Percentiles rank a stretch among this genome's conserved stretches.
Evolutionary conservation across 2,797 vertebrate genomes (phyloP).

Genomic region (Apodemus agrarius): DNA sequence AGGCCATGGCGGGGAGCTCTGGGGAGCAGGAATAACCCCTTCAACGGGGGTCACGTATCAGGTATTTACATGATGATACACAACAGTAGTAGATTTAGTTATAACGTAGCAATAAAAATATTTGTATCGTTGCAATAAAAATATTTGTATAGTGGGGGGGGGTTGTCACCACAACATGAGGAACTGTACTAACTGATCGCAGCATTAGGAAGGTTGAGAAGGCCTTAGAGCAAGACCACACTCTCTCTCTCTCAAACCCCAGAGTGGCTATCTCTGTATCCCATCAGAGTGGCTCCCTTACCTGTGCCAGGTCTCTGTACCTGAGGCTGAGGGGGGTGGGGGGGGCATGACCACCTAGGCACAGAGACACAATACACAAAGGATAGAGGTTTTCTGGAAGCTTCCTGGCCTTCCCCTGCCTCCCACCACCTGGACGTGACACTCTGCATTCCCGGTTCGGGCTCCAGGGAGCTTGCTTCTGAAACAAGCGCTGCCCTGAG

Average conservation of each 20-base stretch:
- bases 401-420: background rate
- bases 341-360: background rate
- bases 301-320: background rate
- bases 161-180: background rate
- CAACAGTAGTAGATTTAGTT: background rate
- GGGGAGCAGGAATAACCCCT: too few relatives aligned
- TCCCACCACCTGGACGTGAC: background rate
- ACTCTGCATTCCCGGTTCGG: background rate
- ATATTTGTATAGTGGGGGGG: background rate
- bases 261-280: background rate
- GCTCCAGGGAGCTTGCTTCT: background rate
- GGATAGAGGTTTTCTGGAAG: background rate
- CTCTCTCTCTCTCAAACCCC: background rate
- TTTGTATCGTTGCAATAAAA: background rate
- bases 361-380: background rate
- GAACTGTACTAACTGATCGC: background rate
- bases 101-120: background rate
- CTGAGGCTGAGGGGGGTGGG: background rate
- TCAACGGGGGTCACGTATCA: background rate
- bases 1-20: background rate
- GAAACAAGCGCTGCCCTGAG: background rate
- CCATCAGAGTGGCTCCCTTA: background rate
- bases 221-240: background rate
- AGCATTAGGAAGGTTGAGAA: background rate
- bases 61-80: background rate